These are phyloP conservation scores for Stomorhina lunata DNA, from an alignment of 2,888 invertebrate genomes.

Conservation along the genomic window DNA sequence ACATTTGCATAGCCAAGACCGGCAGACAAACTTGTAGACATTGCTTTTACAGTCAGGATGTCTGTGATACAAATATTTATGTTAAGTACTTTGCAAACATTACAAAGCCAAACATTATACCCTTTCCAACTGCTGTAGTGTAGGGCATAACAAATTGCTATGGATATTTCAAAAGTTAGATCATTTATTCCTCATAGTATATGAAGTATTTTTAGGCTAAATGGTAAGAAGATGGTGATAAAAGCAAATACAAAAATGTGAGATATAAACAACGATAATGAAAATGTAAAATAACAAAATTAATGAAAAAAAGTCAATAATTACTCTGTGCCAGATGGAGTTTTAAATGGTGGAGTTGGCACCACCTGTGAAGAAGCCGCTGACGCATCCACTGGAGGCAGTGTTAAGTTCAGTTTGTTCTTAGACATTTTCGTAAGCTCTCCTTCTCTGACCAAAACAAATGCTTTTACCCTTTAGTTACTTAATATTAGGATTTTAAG, in stretches of 20 bases:
- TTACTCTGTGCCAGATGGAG: slow-evolving; percentile 80
- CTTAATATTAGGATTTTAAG: neutral
- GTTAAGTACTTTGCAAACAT: too few relatives aligned
- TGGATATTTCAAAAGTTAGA: slow-evolving; percentile 13
- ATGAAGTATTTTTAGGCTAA: slow-evolving; percentile 6
- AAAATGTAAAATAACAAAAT: slow-evolving; percentile 43
- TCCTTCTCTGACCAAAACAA: too few relatives aligned
- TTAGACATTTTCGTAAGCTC: slow-evolving; percentile 95
- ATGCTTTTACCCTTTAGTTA: too few relatives aligned
- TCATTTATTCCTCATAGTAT: slow-evolving; percentile 25
- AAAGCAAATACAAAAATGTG: slow-evolving; percentile 37
- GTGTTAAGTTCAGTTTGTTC: slow-evolving; percentile 93
- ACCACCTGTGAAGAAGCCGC: slow-evolving; percentile 81
- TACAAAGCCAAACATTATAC: too few relatives aligned
- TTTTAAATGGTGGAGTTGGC: slow-evolving; percentile 80
- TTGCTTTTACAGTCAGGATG: too few relatives aligned
- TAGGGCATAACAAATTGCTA: neutral
- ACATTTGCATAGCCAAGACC: too few relatives aligned
- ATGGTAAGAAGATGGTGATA: slow-evolving; percentile 9
- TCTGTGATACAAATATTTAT: too few relatives aligned
- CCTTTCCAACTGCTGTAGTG: too few relatives aligned
- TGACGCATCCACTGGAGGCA: slow-evolving; percentile 90
- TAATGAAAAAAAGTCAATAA: slow-evolving; percentile 68
- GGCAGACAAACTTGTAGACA: too few relatives aligned
- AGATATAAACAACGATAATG: slow-evolving; percentile 66